Base-by-base conservation (phyloP, 1,140 invertebrate species). In the Drosophila teissieri region DNA sequence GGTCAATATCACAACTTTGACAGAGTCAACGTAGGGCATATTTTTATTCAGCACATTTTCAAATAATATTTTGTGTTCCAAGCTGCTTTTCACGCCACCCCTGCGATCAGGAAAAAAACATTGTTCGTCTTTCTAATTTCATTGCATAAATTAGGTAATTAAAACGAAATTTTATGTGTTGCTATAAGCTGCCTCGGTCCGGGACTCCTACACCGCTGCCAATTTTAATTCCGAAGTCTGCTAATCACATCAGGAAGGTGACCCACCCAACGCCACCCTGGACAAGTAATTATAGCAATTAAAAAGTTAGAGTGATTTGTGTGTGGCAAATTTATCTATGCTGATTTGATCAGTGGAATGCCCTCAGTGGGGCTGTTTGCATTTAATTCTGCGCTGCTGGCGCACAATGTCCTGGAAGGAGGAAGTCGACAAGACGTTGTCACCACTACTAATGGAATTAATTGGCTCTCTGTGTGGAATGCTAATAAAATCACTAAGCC, bases 401-500 rank as follows among this genome's bases (percentile, higher is more conserved):
- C 31, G 7, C 65, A 54, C 37, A 37, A 36, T 27, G 34, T 17
- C 27, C 34, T 56, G n/a, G 36, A 11, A 24, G 40, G 40, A 36
- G n/a, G 40, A 34, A 36, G 56, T 22, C 17, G 19, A n/a, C 56
- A 49, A n/a, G 40, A 36, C 42, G 42, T 46, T 56, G 73, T 62
- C 62, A 68, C 63, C 63, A 67, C 70, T 67, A 69, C 67, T 78
- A 86, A 81, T 81, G 82, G 78, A 86, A 86, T 86, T 85, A 85
- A 86, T 85, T 85, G 82, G 67, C 48, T 67, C 67, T 86, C 58
- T 76, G 77, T 72, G 67, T 77, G 73, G 67, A 84, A 80, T 85
- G 77, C 81, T 85, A 85, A 85, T 84, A 85, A 85, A 85, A 78
- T 81, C 73, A 62, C 58, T 65, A 80, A 73, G 67, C 67, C 39